phyloP scores from a whole-genome alignment of 1,140 invertebrate genomes.

The Drosophila arawakana region DNA sequence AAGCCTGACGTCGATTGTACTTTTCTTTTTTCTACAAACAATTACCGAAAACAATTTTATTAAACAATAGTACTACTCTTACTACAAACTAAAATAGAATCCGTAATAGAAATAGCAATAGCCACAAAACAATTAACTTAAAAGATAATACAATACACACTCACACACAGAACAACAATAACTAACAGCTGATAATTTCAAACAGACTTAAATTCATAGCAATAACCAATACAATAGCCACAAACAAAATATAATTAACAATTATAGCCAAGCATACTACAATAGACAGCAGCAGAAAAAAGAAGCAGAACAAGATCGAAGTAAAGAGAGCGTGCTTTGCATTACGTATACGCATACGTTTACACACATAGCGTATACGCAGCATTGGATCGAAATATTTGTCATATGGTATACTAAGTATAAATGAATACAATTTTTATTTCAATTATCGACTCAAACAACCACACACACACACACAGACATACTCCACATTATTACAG shows the following conservation, averaged over 20 bases:
- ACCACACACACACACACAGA: too few relatives aligned
- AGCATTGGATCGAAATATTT: conserved; percentile 26
- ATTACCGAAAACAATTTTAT: conserved; percentile 69
- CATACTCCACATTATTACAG: conserved; percentile 58
- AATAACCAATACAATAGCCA: conserved; percentile 78
- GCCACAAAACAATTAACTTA: conserved; percentile 68
- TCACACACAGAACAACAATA: conserved; percentile 25
- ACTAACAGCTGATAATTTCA: conserved; percentile 47
- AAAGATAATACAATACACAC: conserved; percentile 38
- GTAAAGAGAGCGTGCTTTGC: conserved; percentile 19
- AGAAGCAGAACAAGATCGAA: conserved; percentile 70
- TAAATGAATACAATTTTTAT: conserved; percentile 72
- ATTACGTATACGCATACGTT: conserved; percentile 29
- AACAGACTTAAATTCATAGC: conserved; percentile 71
- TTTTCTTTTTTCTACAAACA: conserved; percentile 80
- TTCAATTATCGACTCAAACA: conserved; percentile 74
- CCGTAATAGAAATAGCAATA: conserved; percentile 80
- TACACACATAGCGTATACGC: conserved; percentile 28
- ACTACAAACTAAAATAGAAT: conserved; percentile 78
- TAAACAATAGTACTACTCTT: conserved; percentile 80
- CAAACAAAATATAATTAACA: conserved; percentile 58
- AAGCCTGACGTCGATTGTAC: conserved; percentile 84
- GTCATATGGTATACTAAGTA: conserved; percentile 21
- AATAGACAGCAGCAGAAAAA: conserved; percentile 66
- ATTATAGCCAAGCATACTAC: conserved; percentile 70